Base-by-base conservation (phyloP, 2,113 vertebrate genomes). In the Macaca nemestrina region DNA sequence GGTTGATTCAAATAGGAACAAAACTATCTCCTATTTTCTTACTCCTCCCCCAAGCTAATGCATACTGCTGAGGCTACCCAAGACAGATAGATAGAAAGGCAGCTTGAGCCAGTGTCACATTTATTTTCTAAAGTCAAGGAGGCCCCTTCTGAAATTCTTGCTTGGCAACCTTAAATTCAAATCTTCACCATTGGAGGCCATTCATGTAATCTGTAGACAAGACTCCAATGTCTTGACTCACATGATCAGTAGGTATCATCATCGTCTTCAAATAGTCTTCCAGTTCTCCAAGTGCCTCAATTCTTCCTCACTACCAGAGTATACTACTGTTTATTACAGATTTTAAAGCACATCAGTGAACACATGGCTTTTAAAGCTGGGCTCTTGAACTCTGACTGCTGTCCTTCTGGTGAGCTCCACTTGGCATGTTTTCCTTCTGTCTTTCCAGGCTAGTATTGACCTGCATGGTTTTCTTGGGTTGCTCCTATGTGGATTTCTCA, bases 131-230 rank as follows among this genome's bases (percentile, higher is more conserved):
- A 86, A 89, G 38, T 38, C 48, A 67, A 90, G 23, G 25, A 55
- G 55, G n/a, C 25, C 22, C 12, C 90, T 78, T 78, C 67, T 70
- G 68, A 93, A 90, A 94, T n/a, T n/a, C 8, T 43, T 70, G 22
- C 35, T 86, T 57, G 59, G 40, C n/a, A n/a, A 78, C 43, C 25
- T 95, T 92, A 48, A 94, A 87, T 92, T 72, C 61, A 86, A 55
- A 64, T 16, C 23, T 64, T 81, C 27, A 64, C 43, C 25, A 43
- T 9, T 32, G 18, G 78, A 25, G 76, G 9, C 23, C 61, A 78
- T 61, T 76, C 32, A 22, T 48, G 18, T 64, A 45, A 73, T 78
- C 80, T 40, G 22, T 27, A 86, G 57, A 50, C n/a, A 84, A 23
- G 68, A 64, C 12, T 43, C 68, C 68, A 86, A 59, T 52, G 48